Evolutionary conservation across 2,888 invertebrate genomes (phyloP), one percentile per base, ranked within the genome.

Genomic region (Scrobipalpa costella): DNA sequence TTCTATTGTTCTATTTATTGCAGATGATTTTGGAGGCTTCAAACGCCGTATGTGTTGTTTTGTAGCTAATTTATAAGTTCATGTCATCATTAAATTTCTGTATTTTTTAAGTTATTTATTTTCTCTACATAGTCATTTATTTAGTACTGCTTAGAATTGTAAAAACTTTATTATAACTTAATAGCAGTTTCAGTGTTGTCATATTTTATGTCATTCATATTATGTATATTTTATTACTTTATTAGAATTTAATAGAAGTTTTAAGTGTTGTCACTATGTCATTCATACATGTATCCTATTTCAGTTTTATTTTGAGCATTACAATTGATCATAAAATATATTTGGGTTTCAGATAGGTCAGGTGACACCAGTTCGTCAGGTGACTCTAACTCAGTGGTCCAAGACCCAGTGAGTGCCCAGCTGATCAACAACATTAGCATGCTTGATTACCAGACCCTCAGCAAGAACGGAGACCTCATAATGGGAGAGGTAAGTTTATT

Each of bases 401-500:
- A 88, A 69, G 92, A 92, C 70, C 91, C 92, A 47, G 92, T 92
- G 38, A 92, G 92, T 68, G 92, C 92, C n/a, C 92, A 92, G 68
- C 80, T 92, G 57, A 92, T 92, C 40, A 92, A 92, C 70, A 92
- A 92, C 66, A 92, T 92, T 52, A 92, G 92, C 68, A 92, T 92
- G 92, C 69, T 92, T 65, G 92, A 92, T 67, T 92, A 92, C 66
- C 90, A 92, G 67, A 91, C 92, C 5, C 77, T 92, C 0, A 91
- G 91, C 73, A 92, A 91, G 73, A 92, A 91, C 77, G 88, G 85
- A 33, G 90, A 92, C 64, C 79, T 90, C 40, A 86, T 91, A 57
- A 80, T 86, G 68, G 86, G 88, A 66, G 86, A 86, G 74, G 92
- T 92, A 75, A 76, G 74, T 75, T 2, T 13, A 27, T 27, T 27